Base-by-base conservation (phyloP, 2,888 invertebrate species). In the Agrotis clavis region DNA sequence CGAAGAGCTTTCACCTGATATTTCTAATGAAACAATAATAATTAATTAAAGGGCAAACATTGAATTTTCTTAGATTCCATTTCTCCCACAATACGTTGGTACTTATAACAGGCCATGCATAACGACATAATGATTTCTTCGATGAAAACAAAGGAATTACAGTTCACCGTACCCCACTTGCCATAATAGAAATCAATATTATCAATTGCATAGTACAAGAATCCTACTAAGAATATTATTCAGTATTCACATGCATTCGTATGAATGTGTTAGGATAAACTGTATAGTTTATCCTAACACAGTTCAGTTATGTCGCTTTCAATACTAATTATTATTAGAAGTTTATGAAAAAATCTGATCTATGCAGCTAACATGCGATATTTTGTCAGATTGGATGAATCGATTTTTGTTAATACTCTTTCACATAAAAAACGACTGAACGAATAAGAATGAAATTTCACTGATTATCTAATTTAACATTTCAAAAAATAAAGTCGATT, bases 141-240 rank as follows among this genome's bases (percentile, higher is more conserved):
- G 66, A 59, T 75, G 75, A 65, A 84, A 76, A 68, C 74, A 79
- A 74, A 56, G 67, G 54, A 67, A 82, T 70, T 69, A 78, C n/a
- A 81, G 89, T 79, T 86, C 86, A 84, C 71, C 62, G 86, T 82
- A 83, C 85, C 74, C 69, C 57, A 68, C 63, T 74, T 77, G 81
- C 75, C 77, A 80, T 57, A 87, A 75, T 72, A 88, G 81, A 87
- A 90, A 90, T 90, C 90, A 87, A 89, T 90, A 90, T 76, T 90
- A 90, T 76, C 71, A 82, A 82, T 82, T 53, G 50, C 79, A 75
- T 77, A 83, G 77, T 75, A 41, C 25, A 48, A 48, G 53, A 54
- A 48, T 48, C 19, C 41, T 4, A 69, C 67, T 87, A 89, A 86
- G 86, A 86, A 81, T 82, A 87, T 69, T 70, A 77, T 86, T 88